Evolutionary conservation across 2,888 invertebrate genomes (phyloP).

Genomic region (Galeruca laticollis): DNA sequence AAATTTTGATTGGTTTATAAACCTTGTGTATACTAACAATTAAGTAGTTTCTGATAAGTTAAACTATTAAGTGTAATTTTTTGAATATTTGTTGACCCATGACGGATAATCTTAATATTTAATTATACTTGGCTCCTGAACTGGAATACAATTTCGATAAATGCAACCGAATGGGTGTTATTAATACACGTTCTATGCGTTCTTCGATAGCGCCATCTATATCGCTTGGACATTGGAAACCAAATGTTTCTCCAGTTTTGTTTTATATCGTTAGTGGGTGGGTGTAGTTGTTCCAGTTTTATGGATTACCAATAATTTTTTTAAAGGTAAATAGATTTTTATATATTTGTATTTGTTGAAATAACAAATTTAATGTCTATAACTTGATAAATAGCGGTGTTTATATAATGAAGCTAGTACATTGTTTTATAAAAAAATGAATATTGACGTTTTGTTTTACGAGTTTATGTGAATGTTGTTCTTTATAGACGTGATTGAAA

Average conservation of each 20-base stretch:
- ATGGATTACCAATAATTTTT: conserved; percentile 34
- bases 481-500: conserved; percentile 36
- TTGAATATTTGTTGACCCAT: too few relatives aligned
- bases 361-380: neutral
- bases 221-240: neutral
- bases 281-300: conserved; percentile 34
- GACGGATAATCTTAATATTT: too few relatives aligned
- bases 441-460: conserved; percentile 34
- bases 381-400: neutral
- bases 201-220: conserved; percentile 25
- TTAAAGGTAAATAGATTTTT: conserved; percentile 22
- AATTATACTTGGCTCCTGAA: neutral
- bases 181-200: neutral
- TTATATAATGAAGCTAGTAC: conserved; percentile 17
- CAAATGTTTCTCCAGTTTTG: conserved; percentile 26
- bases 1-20: too few relatives aligned
- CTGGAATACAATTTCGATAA: neutral
- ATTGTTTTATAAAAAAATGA: conserved; percentile 13
- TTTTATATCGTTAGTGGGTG: conserved; percentile 33
- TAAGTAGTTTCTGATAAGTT: too few relatives aligned
- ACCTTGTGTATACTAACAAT: too few relatives aligned
- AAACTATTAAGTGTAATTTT: too few relatives aligned
- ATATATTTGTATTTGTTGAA: neutral
- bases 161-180: neutral
- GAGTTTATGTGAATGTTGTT: conserved; percentile 31